phyloP scores from a whole-genome alignment of 2,113 vertebrate genomes.

The Cygnus buccinator region DNA sequence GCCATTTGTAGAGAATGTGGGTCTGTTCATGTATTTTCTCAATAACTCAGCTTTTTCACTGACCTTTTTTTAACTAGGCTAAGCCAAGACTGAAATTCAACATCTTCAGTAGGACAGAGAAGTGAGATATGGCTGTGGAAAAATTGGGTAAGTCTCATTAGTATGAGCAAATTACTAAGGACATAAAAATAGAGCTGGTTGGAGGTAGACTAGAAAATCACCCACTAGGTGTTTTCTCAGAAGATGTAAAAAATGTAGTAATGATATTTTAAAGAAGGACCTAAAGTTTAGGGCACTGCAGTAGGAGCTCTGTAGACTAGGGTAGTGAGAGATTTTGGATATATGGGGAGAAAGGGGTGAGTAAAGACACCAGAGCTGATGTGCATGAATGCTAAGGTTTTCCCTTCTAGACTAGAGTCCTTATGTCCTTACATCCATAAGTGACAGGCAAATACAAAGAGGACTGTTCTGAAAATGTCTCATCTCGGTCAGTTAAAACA shows the following conservation, averaged over 20 bases:
- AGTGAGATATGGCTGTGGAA: neutral
- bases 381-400: neutral
- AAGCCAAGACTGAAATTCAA: neutral
- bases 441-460: slow-evolving; percentile 18
- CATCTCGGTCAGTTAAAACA: slow-evolving; percentile 18
- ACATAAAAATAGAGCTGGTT: neutral
- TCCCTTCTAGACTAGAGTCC: neutral
- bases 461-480: neutral
- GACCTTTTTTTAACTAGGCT: neutral
- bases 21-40: neutral
- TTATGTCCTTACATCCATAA: neutral
- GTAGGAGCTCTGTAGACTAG: neutral
- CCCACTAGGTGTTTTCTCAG: neutral
- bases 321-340: neutral
- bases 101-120: neutral
- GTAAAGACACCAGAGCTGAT: neutral
- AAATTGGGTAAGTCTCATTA: neutral
- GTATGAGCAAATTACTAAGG: neutral
- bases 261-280: neutral
- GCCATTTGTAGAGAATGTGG: neutral
- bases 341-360: neutral
- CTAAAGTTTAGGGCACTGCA: neutral
- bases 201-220: neutral
- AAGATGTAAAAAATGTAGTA: neutral
- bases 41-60: neutral